Conservation (phyloP, 2,113 vertebrate species). For the Hippocampus guttulatus region DNA sequence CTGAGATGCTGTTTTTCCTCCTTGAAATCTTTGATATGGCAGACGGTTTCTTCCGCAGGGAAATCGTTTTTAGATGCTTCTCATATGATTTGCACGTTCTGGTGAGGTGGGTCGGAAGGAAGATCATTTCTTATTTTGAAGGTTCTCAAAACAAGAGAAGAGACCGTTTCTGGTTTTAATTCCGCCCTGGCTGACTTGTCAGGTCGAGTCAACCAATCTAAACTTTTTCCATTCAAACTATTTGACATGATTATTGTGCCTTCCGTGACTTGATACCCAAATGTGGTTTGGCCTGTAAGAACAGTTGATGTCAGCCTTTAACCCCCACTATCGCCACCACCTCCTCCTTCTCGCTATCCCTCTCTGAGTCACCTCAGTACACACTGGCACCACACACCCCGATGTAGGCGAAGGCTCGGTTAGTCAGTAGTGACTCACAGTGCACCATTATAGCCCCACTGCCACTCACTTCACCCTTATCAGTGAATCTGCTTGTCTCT, state of each 20-base stretch:
- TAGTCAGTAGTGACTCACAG: slow-evolving; percentile 69
- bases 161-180: neutral
- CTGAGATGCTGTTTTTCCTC: neutral
- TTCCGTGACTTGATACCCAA: slow-evolving; percentile 22
- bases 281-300: slow-evolving; percentile 31
- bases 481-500: slow-evolving; percentile 31
- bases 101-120: neutral
- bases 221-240: neutral
- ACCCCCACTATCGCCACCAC: neutral
- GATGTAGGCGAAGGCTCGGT: slow-evolving; percentile 60
- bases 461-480: slow-evolving; percentile 41
- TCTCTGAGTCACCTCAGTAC: slow-evolving; percentile 51
- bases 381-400: slow-evolving; percentile 53
- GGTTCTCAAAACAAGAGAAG: slow-evolving; percentile 1
- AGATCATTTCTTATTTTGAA: slow-evolving; percentile 1
- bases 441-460: slow-evolving; percentile 60
- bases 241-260: slow-evolving; percentile 13
- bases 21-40: neutral
- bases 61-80: neutral
- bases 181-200: neutral
- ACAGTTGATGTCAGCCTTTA: slow-evolving; percentile 1
- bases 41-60: neutral
- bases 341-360: slow-evolving; percentile 1
- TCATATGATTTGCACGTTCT: neutral
- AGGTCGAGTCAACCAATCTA: neutral